Percentiles rank a stretch among this genome's conserved stretches.
Conservation (phyloP, 2,113 vertebrate genomes). For the Petroica traversi region DNA sequence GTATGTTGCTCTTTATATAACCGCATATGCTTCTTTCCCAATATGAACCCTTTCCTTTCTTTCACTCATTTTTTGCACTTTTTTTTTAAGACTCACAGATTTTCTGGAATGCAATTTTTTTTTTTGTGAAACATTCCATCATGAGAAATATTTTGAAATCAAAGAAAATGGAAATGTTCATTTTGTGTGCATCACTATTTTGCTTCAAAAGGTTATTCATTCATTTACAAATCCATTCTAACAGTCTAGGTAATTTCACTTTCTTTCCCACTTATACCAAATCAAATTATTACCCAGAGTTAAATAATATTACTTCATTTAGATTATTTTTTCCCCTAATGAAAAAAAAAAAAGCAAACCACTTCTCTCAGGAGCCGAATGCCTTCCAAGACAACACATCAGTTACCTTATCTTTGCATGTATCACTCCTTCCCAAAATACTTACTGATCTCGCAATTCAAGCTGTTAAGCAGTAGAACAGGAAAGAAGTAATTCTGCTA, state of each 20-base stretch:
- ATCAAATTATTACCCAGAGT: neutral
- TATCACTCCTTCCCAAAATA: neutral
- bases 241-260: neutral
- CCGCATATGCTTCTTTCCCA: neutral
- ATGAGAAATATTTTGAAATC: neutral
- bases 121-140: neutral
- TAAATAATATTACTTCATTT: neutral
- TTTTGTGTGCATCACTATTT: neutral
- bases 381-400: neutral
- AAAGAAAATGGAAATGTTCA: neutral
- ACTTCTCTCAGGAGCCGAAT: neutral
- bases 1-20: neutral
- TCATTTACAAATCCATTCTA: neutral
- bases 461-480: neutral
- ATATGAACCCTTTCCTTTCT: neutral
- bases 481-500: neutral
- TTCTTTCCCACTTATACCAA: neutral
- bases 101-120: neutral
- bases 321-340: neutral
- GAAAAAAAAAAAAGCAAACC: rapidly evolving
- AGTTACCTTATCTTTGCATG: neutral
- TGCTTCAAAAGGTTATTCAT: neutral
- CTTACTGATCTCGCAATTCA: neutral
- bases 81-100: rapidly evolving
- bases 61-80: neutral